phyloP scores from a whole-genome alignment of 2,113 vertebrate genomes.

The Anoplopoma fimbria region DNA sequence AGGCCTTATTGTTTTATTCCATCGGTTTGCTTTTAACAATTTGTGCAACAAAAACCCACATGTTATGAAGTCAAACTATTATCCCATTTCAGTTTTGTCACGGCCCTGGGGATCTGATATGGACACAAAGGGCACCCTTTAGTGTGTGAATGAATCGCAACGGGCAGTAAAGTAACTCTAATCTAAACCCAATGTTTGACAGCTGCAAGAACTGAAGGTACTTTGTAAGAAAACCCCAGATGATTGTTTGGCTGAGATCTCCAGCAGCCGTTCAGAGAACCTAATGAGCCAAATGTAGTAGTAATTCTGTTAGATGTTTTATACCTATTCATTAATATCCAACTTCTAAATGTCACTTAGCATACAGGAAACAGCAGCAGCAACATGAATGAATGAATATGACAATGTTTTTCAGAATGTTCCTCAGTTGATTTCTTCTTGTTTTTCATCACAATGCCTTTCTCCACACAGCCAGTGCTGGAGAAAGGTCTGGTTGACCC shows the following conservation, averaged over 20 bases:
- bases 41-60: not conserved
- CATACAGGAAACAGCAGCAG: not conserved
- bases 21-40: not conserved
- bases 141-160: not conserved
- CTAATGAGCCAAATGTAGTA: not conserved
- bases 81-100: not conserved
- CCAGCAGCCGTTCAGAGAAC: not conserved
- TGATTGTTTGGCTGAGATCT: too few species aligned
- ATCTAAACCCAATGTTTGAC: not conserved
- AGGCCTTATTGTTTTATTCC: too few species aligned
- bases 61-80: not conserved
- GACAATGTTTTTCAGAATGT: slow-evolving; percentile 16
- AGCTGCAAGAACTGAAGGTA: not conserved
- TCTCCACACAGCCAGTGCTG: too few species aligned
- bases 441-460: too few species aligned
- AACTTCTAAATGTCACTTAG: not conserved
- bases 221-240: too few species aligned
- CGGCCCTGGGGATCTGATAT: too few species aligned
- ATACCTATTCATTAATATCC: not conserved
- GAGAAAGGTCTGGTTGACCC: too few species aligned
- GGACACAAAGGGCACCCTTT: too few species aligned
- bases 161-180: not conserved
- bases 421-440: not conserved
- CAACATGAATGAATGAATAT: slow-evolving; percentile 34
- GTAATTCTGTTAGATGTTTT: not conserved